Percentiles rank a stretch among this genome's conserved stretches.
Evolutionary conservation across 2,888 invertebrate genomes (phyloP).

Genomic region (Ecliptopera silaceata): DNA sequence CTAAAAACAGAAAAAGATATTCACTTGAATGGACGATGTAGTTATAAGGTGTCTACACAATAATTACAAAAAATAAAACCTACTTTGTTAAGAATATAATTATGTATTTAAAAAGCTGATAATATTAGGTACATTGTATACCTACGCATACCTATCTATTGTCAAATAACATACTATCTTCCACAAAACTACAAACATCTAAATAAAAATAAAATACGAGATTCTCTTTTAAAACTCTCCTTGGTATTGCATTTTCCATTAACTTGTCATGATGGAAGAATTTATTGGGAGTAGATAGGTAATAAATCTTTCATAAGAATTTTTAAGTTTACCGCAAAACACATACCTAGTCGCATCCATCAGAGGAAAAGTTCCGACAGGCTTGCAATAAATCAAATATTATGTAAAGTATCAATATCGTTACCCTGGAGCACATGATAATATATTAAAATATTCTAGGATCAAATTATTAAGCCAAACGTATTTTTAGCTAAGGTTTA

Average conservation of each 20-base stretch:
- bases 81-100: too few species aligned
- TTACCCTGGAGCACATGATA: background rate
- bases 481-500: background rate
- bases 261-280: slow-evolving; percentile 17
- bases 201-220: background rate
- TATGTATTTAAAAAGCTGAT: too few species aligned
- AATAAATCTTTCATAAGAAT: slow-evolving; percentile 21
- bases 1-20: too few species aligned
- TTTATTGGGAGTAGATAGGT: slow-evolving; percentile 13
- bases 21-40: too few species aligned
- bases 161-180: too few species aligned
- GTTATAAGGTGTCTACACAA: too few species aligned
- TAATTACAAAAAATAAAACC: too few species aligned
- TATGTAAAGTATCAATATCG: slow-evolving; percentile 8
- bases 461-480: too few species aligned
- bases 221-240: background rate
- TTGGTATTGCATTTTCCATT: slow-evolving; percentile 8
- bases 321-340: slow-evolving; percentile 14
- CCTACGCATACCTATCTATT: too few species aligned
- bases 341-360: slow-evolving; percentile 9
- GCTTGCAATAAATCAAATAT: slow-evolving; percentile 14
- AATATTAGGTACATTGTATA: too few species aligned
- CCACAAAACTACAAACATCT: too few species aligned
- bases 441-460: too few species aligned
- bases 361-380: slow-evolving; percentile 10